A percentile compares a stretch with the other conserved stretches of the same genome.
Evolutionary conservation across 1,140 invertebrate genomes (phyloP).

Genomic region (Vanessa atalanta): DNA sequence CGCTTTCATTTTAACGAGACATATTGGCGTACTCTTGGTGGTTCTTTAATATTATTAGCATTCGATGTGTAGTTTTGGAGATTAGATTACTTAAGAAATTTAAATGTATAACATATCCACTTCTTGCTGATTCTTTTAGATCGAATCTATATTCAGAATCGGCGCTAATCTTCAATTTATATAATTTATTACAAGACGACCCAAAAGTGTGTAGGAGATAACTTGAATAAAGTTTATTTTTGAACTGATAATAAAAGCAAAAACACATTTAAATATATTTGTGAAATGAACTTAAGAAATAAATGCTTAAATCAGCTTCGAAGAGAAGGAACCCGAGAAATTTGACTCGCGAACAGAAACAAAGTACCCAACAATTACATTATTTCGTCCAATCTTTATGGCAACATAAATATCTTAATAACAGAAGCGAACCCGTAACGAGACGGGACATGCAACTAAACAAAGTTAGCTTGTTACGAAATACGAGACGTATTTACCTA

Average conservation of each 20-base stretch:
- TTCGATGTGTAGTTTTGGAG: too few relatives aligned
- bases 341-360: neutral
- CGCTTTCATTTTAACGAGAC: too few relatives aligned
- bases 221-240: too few relatives aligned
- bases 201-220: too few relatives aligned
- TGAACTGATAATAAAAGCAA: neutral
- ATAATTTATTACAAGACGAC: too few relatives aligned
- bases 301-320: conserved; percentile 1
- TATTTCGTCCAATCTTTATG: conserved; percentile 29
- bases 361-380: conserved; percentile 24
- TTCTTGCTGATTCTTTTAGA: too few relatives aligned
- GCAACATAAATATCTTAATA: conserved; percentile 34
- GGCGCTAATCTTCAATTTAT: too few relatives aligned
- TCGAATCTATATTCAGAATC: too few relatives aligned
- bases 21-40: too few relatives aligned
- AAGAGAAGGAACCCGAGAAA: neutral
- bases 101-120: too few relatives aligned
- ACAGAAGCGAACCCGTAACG: conserved; percentile 27
- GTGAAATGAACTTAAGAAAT: neutral
- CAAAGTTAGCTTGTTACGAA: conserved; percentile 49
- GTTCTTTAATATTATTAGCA: too few relatives aligned
- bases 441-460: conserved; percentile 37
- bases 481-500: conserved; percentile 66
- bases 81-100: too few relatives aligned
- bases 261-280: neutral